Percentiles rank a stretch among this genome's conserved stretches.
Evolutionary conservation across 2,888 invertebrate species (phyloP).

Genomic region (Clepsis dumicolana): DNA sequence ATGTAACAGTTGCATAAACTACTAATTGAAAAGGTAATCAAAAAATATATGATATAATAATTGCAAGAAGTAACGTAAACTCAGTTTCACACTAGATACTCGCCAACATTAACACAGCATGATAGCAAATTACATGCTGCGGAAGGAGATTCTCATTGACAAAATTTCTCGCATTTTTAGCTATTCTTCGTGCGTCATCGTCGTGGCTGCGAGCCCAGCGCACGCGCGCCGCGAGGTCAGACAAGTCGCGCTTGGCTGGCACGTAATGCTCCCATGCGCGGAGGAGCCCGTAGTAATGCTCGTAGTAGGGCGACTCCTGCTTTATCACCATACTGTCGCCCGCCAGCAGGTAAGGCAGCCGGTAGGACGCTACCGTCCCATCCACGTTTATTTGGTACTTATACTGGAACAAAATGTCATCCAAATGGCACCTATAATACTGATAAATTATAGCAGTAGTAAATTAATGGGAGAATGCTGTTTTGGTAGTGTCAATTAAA

Average conservation of each 20-base stretch:
- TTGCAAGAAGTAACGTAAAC: too few species aligned
- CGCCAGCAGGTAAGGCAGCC: slow-evolving; percentile 95
- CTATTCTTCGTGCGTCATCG: slow-evolving; percentile 88
- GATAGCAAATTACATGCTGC: slow-evolving; percentile 95
- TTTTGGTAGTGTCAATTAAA: too few species aligned
- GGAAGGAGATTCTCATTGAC: slow-evolving; percentile 93
- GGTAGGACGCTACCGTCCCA: slow-evolving; percentile 98
- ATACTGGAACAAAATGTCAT: slow-evolving; percentile 88
- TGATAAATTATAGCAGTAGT: too few species aligned
- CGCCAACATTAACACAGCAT: slow-evolving; percentile 86
- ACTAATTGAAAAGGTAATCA: too few species aligned
- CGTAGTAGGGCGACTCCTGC: slow-evolving; percentile 97
- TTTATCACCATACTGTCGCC: slow-evolving; percentile 96
- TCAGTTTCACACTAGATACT: background rate
- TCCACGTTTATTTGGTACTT: slow-evolving; percentile 98
- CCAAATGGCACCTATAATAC: too few species aligned
- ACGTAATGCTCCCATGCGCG: slow-evolving; percentile 93
- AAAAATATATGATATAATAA: too few species aligned
- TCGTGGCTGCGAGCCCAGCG: slow-evolving; percentile 92
- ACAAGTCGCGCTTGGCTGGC: slow-evolving; percentile 92
- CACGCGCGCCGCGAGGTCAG: slow-evolving; percentile 92
- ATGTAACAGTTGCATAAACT: too few species aligned
- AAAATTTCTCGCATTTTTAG: slow-evolving; percentile 89
- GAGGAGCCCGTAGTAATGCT: slow-evolving; percentile 95
- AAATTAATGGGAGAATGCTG: too few species aligned